Base-by-base conservation (phyloP, 2,888 invertebrate species). In the Hypomecis punctinalis region DNA sequence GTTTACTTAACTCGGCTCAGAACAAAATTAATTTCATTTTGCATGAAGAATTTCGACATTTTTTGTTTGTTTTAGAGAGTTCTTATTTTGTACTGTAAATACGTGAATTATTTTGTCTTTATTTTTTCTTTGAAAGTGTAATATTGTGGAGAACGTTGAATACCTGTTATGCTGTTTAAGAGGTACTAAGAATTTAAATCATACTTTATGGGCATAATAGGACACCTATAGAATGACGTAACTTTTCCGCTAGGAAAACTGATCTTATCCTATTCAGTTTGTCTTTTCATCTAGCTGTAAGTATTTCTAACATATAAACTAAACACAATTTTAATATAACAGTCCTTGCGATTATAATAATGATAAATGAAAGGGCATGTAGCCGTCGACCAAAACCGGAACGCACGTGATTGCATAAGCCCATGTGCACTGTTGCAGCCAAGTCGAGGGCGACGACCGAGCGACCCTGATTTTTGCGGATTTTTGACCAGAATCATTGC, bases 331-430 rank as follows among this genome's bases (percentile, higher is more conserved):
- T 23, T 23, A 2, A 23, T 23, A 45, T 51, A 40, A 39, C 39
- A 35, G 48, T 71, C 74, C 73, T 72, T 77, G 74, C 60, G 63
- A 73, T 75, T 74, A 23, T 23, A 68, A 75, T 75, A 77, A 74
- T 75, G 72, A 78, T 78, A 80, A 74, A 79, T 78, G 75, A 78
- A 84, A 79, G 78, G 79, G 69, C 72, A 47, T 36, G 62, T 10
- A 65, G 69, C 58, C 69, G 69, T 70, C 75, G 73, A 61, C 77
- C 78, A 77, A 82, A 87, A 86, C 89, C 86, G 85, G 85, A 80
- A 81, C 69, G 75, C 72, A 76, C 54, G 65, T 69, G 75, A 84
- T 90, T 90, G 84, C 89, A 88, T 90, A 90, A 91, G 81, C 74
- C 67, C 79, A 80, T 77, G 61, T 61, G 75, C 82, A 81, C 81